Evolutionary conservation across 2,113 vertebrate species (phyloP).

Genomic region (Microcebus griseorufus): DNA sequence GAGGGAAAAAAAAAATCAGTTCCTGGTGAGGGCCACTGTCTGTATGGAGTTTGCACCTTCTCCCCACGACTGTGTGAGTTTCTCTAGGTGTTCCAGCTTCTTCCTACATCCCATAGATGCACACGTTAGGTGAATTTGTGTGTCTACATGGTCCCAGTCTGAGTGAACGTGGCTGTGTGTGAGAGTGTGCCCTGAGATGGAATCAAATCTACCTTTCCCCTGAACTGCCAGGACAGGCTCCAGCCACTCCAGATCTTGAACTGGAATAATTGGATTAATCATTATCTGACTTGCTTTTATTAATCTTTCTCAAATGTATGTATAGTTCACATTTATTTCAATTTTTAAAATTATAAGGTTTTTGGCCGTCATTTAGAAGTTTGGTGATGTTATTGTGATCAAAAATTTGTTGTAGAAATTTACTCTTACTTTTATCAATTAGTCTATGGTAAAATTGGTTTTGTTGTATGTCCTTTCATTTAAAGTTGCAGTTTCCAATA

Average conservation of each 20-base stretch:
- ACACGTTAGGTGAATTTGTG: not conserved
- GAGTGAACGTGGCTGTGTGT: not conserved
- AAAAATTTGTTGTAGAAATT: not conserved
- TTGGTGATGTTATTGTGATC: not conserved
- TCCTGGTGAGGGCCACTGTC: not conserved
- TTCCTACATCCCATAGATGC: not conserved
- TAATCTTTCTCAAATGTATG: not conserved
- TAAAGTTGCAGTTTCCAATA: not conserved
- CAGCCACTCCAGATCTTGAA: not conserved
- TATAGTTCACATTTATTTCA: not conserved
- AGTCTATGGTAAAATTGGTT: not conserved
- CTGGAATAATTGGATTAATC: not conserved
- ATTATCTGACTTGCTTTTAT: not conserved
- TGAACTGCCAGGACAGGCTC: not conserved
- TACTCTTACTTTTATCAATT: not conserved
- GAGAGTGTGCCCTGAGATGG: not conserved
- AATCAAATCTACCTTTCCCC: not conserved
- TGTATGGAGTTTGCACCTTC: not conserved
- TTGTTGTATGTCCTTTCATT: not conserved
- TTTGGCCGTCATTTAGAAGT: not conserved
- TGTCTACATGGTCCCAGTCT: not conserved
- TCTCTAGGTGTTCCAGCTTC: not conserved
- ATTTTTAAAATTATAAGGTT: not conserved
- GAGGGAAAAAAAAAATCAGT: not conserved
- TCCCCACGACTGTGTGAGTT: not conserved